These are phyloP conservation scores for Junco hyemalis DNA, from an alignment of 2,113 vertebrate genomes.

Conservation along the genomic window DNA sequence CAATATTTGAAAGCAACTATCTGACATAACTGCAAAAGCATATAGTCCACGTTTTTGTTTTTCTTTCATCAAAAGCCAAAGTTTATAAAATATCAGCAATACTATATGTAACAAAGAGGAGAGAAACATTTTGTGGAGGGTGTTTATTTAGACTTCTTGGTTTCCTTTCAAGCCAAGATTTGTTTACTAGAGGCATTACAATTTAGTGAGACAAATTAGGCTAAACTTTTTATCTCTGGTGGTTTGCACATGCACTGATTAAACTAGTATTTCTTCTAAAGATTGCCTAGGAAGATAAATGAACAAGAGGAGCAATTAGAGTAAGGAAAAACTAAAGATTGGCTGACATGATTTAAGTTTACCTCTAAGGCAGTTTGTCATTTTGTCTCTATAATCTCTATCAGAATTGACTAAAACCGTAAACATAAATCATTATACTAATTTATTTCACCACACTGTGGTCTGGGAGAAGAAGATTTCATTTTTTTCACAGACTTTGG, in stretches of 20 bases:
- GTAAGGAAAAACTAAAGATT: slow-evolving; percentile 89
- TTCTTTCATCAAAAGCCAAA: neutral
- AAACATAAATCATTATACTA: slow-evolving; percentile 91
- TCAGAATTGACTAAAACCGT: slow-evolving; percentile 89
- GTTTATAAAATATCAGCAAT: neutral
- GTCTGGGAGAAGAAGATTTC: slow-evolving; percentile 77
- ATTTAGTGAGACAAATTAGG: slow-evolving; percentile 88
- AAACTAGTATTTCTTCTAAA: slow-evolving; percentile 88
- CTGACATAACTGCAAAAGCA: fast-evolving
- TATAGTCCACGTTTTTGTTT: neutral
- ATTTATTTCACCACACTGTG: slow-evolving; percentile 83
- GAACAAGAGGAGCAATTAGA: slow-evolving; percentile 85
- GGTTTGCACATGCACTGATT: slow-evolving; percentile 84
- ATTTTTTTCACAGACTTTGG: slow-evolving; percentile 76
- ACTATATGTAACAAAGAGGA: neutral
- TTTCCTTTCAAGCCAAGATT: slow-evolving; percentile 76
- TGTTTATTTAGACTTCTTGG: slow-evolving; percentile 73
- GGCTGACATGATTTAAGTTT: slow-evolving; percentile 88
- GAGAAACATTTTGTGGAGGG: slow-evolving; percentile 40
- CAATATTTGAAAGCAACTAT: neutral
- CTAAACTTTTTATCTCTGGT: slow-evolving; percentile 87
- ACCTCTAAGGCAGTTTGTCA: slow-evolving; percentile 84
- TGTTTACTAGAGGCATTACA: slow-evolving; percentile 82
- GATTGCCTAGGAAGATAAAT: slow-evolving; percentile 87
- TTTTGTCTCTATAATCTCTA: slow-evolving; percentile 90